These are phyloP conservation scores for Leucoraja erinaceus DNA, from an alignment of 2,113 vertebrate species.

Conservation along the genomic window DNA sequence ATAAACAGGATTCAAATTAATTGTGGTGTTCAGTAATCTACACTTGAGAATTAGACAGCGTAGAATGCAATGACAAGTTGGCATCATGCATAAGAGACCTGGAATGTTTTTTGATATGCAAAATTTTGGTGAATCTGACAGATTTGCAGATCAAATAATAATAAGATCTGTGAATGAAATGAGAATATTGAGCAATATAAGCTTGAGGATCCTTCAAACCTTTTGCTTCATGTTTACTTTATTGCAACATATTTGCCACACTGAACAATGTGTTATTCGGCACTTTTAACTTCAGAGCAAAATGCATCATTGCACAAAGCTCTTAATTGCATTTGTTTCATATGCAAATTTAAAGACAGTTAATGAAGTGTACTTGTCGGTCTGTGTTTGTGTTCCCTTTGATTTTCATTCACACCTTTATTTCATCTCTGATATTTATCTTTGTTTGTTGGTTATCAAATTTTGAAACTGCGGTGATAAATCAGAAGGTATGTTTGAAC, in stretches of 20 bases:
- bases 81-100: not conserved
- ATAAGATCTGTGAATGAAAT: constrained; percentile 6
- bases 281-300: constrained; percentile 24
- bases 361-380: not conserved
- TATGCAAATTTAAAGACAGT: not conserved
- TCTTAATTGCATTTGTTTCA: not conserved
- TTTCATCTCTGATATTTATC: not conserved
- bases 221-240: not conserved
- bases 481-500: not conserved
- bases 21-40: constrained; percentile 23
- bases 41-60: constrained; percentile 33
- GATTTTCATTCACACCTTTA: not conserved
- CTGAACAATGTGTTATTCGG: not conserved
- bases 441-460: not conserved
- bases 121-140: constrained; percentile 10
- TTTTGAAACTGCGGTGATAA: not conserved
- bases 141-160: constrained; percentile 11
- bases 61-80: constrained; percentile 1
- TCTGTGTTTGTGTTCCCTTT: not conserved
- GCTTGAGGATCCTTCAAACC: not conserved
- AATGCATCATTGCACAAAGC: not conserved
- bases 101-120: not conserved
- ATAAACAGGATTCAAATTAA: constrained; percentile 32
- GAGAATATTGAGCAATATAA: not conserved
- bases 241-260: not conserved